phyloP scores from a whole-genome alignment of 2,888 invertebrate genomes.

The Oscheius sp. region DNA sequence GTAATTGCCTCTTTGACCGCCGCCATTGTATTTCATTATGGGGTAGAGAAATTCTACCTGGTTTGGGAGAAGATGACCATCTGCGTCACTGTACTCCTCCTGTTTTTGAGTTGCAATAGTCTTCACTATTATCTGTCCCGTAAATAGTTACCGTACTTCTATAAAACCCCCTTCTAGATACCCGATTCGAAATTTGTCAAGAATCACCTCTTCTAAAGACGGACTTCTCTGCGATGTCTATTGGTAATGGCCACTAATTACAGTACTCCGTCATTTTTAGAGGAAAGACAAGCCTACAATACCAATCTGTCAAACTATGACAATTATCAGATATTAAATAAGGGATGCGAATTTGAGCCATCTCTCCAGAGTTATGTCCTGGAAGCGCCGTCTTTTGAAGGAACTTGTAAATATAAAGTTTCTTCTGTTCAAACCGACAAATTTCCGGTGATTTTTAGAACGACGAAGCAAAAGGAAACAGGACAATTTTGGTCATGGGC shows the following conservation, averaged over 20 bases:
- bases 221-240: not conserved
- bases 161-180: not conserved
- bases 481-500: not conserved
- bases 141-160: too few relatives aligned
- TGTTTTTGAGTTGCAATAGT: too few relatives aligned
- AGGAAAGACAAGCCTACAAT: not conserved
- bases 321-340: not conserved
- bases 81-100: too few relatives aligned
- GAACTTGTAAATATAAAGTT: not conserved
- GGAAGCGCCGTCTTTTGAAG: not conserved
- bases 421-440: too few relatives aligned
- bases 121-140: too few relatives aligned
- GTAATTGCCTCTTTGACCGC: not conserved
- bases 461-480: not conserved
- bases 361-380: too few relatives aligned
- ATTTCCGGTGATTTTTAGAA: too few relatives aligned
- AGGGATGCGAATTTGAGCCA: not conserved
- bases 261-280: too few relatives aligned
- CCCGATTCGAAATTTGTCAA: not conserved
- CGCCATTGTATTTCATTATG: not conserved
- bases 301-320: not conserved
- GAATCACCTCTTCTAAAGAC: not conserved
- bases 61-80: not conserved
- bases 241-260: too few relatives aligned
- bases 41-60: not conserved